These are phyloP conservation scores for Ptychochromis oligacanthus DNA, from an alignment of 2,113 vertebrate species.

Conservation along the genomic window DNA sequence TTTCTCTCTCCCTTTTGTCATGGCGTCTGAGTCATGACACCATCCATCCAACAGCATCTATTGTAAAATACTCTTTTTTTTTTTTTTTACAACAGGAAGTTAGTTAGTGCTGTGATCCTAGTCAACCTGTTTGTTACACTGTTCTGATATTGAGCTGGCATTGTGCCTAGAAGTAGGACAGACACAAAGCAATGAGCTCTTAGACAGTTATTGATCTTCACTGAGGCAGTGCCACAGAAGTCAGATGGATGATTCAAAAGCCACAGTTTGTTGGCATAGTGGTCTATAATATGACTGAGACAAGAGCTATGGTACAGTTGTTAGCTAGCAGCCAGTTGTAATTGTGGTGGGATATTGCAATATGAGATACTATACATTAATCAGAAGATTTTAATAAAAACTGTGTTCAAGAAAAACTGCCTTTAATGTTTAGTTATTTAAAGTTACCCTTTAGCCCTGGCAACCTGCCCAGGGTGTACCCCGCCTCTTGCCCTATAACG, in stretches of 20 bases:
- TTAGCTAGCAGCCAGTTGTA: background rate
- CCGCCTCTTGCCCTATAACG: too few species aligned
- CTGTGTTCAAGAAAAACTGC: background rate
- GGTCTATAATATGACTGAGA: slow-evolving; percentile 34
- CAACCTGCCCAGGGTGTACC: too few species aligned
- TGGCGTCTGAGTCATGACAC: background rate
- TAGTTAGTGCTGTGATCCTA: slow-evolving; percentile 11
- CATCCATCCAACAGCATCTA: background rate
- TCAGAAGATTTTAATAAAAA: background rate
- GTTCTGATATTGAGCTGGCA: slow-evolving; percentile 36
- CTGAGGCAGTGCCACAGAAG: slow-evolving; percentile 27
- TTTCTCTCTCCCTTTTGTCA: too few species aligned
- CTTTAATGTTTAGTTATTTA: background rate
- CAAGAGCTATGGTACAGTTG: slow-evolving; percentile 14
- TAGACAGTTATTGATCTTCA: slow-evolving; percentile 58
- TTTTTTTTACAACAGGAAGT: background rate
- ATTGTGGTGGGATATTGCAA: background rate
- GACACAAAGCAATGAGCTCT: slow-evolving; percentile 45
- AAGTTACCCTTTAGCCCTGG: too few species aligned
- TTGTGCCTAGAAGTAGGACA: slow-evolving; percentile 36
- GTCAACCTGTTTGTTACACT: slow-evolving; percentile 8
- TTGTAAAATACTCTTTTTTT: background rate
- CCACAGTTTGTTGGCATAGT: slow-evolving; percentile 27
- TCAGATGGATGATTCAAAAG: slow-evolving; percentile 38
- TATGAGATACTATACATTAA: background rate